A percentile compares a stretch with the other conserved stretches of the same genome.
These are phyloP conservation scores for Pomacea canaliculata DNA, from an alignment of 2,888 invertebrate species.

Conservation along the genomic window DNA sequence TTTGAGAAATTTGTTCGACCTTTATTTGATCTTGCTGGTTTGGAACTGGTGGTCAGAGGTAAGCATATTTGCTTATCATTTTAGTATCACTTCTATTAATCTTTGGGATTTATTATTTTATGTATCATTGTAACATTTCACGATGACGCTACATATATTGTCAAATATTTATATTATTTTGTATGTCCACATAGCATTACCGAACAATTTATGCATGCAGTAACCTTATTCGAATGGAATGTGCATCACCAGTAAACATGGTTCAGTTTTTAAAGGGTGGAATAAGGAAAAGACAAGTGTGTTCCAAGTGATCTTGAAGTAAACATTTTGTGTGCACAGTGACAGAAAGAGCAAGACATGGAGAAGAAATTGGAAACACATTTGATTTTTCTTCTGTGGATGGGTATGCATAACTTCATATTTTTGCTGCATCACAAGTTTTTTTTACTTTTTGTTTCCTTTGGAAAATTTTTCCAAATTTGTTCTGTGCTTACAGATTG, in stretches of 20 bases:
- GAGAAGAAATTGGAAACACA: slow-evolving; percentile 39
- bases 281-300: no score
- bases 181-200: no score
- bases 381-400: slow-evolving; percentile 49
- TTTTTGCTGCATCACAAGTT: background rate
- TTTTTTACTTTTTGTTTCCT: no score
- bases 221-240: no score
- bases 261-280: no score
- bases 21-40: slow-evolving; percentile 69
- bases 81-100: background rate
- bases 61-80: slow-evolving; percentile 11
- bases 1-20: slow-evolving; percentile 79
- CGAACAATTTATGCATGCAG: no score
- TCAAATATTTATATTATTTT: background rate
- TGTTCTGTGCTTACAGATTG: no score
- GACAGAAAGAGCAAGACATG: slow-evolving; percentile 49
- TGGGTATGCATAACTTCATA: slow-evolving; percentile 42
- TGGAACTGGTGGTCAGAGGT: slow-evolving; percentile 72
- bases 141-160: background rate
- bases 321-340: slow-evolving; percentile 37
- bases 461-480: no score
- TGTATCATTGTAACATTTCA: background rate
- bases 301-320: no score
- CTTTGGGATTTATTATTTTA: no score
- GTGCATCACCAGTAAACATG: no score